These are phyloP conservation scores for Antennarius maculatus DNA, from an alignment of 2,797 vertebrate genomes.

Conservation along the genomic window DNA sequence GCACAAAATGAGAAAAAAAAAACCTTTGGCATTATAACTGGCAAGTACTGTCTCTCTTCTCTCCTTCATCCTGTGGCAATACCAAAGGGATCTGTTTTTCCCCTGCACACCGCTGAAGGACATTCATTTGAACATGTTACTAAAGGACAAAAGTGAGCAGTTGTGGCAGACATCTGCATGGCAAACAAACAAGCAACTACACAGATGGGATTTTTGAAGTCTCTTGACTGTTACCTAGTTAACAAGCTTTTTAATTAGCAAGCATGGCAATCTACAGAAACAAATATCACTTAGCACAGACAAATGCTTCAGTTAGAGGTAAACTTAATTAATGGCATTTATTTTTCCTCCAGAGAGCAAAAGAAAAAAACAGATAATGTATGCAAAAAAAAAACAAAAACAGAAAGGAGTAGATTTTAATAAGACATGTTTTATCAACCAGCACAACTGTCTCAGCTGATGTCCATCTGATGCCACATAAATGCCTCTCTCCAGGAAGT, in stretches of 20 bases:
- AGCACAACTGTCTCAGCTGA: conserved; percentile 33
- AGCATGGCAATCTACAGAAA: conserved; percentile 26
- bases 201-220: conserved; percentile 47
- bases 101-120: conserved; percentile 13
- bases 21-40: conserved; percentile 4
- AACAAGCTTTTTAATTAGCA: conserved; percentile 73
- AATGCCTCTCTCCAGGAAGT: conserved; percentile 21
- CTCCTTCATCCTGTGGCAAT: conserved; percentile 3
- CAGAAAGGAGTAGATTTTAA: conserved; percentile 59
- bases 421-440: conserved; percentile 69
- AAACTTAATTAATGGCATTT: conserved; percentile 65
- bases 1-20: conserved; percentile 31
- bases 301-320: conserved; percentile 52
- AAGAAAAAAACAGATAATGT: conserved; percentile 48
- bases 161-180: conserved; percentile 50
- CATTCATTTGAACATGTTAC: neutral
- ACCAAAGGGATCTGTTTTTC: conserved; percentile 32
- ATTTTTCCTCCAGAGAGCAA: conserved; percentile 50
- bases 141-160: conserved; percentile 41
- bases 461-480: conserved; percentile 46
- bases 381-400: conserved; percentile 50
- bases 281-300: conserved; percentile 52
- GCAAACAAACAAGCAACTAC: conserved; percentile 14
- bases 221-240: conserved; percentile 46
- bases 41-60: conserved; percentile 21